Evolutionary conservation across 2,113 vertebrate genomes (phyloP).

Genomic region (Cyanoderma ruficeps): DNA sequence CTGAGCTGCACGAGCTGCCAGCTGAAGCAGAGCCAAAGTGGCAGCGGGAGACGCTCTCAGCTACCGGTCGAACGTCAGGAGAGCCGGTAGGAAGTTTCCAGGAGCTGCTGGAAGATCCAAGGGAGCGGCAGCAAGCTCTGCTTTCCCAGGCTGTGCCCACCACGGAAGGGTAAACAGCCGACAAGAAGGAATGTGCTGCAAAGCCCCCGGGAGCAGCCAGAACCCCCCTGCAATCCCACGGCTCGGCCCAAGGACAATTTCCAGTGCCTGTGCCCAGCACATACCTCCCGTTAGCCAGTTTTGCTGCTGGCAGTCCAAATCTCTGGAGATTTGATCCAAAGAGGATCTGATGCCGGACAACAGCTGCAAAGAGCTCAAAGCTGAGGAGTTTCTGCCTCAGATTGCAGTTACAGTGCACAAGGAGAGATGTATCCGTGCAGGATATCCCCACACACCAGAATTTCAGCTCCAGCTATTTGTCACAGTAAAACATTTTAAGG

Average conservation of each 20-base stretch:
- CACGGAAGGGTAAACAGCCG: not conserved
- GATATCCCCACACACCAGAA: not conserved
- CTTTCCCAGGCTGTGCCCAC: not conserved
- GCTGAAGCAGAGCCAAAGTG: not conserved
- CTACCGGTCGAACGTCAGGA: fast-evolving
- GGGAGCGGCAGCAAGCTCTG: not conserved
- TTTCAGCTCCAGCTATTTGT: not conserved
- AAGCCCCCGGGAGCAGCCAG: not conserved
- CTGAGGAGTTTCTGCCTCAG: not conserved
- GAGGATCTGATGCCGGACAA: not conserved
- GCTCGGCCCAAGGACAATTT: not conserved
- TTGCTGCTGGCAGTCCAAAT: not conserved
- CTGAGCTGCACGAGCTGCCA: not conserved
- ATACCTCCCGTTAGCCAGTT: not conserved
- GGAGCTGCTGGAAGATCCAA: not conserved
- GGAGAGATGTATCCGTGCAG: not conserved
- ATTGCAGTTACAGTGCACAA: fast-evolving
- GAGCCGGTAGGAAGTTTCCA: not conserved
- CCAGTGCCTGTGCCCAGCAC: not conserved
- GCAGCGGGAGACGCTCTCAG: not conserved
- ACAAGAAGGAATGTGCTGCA: not conserved
- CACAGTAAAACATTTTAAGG: not conserved
- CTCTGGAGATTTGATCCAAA: not conserved
- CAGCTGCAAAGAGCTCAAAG: not conserved
- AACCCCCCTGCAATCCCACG: fast-evolving